Evolutionary conservation across 1,140 invertebrate species (phyloP), one percentile per base, ranked within the genome.

Genomic region (Andrena cerasifolii): DNA sequence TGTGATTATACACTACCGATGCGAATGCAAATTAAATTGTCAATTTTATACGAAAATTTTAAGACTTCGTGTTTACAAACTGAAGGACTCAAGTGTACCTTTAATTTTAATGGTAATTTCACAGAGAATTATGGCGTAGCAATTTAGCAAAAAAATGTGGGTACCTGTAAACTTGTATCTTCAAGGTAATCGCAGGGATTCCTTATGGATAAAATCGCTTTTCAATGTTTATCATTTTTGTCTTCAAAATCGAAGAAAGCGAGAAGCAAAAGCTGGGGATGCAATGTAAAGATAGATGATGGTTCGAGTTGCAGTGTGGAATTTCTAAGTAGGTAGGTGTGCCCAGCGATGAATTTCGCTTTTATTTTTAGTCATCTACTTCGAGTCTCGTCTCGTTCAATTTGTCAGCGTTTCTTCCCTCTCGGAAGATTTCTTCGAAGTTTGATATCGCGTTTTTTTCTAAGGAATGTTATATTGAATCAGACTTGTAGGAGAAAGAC

Each of bases 321-420:
- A 24, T 33, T 33, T 67, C 53, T n/a, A n/a, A n/a, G n/a, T 28
- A 18, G 12, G 28, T 72, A 62, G 58, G 62, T 28, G 54, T 53
- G 24, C 51, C n/a, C 28, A 47, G 77, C 62, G 65, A 78, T 77
- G 78, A 80, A 59, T 71, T 61, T 80, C 2, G 43, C 1, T 31
- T 58, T 71, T 80, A 78, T 78, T 78, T 80, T 71, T 31, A 71
- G 66, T 18, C 21, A 21, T 26, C 51, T 43, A 58, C 65, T 47
- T 40, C n/a, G 49, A 65, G 45, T 77, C 56, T 31, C 51, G 10
- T 28, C 26, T 40, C 1, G 4, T 40, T n/a, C 7, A 10, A 28
- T 28, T 65, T 28, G 18, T 58, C 16, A 45, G 26, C 14, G 49
- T 62, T 12, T 59, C 56, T 61, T 33, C 49, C 56, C 36, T 43